Evolutionary conservation across 2,888 invertebrate species (phyloP).

Genomic region (Oscheius onirici): DNA sequence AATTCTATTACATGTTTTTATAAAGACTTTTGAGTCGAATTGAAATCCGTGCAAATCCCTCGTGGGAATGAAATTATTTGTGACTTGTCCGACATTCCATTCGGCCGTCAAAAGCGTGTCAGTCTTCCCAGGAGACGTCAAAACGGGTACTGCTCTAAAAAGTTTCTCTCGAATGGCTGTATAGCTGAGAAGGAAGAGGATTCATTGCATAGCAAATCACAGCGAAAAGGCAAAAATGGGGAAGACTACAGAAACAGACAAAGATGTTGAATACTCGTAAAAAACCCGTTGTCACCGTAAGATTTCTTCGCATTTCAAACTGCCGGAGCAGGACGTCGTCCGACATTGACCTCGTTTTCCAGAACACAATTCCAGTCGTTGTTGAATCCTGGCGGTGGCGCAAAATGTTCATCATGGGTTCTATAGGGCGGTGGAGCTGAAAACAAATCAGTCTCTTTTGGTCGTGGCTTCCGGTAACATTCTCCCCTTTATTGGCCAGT

Average conservation of each 20-base stretch:
- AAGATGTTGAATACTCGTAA: background rate
- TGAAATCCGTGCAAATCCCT: background rate
- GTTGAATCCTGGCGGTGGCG: slow-evolving; percentile 35
- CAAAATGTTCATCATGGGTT: slow-evolving; percentile 53
- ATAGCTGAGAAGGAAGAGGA: background rate
- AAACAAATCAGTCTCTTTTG: slow-evolving; percentile 21
- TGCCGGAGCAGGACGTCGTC: slow-evolving; percentile 18
- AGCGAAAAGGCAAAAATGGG: slow-evolving; percentile 17
- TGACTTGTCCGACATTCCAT: slow-evolving; percentile 5
- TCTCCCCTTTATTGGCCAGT: slow-evolving; percentile 11
- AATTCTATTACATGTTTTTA: background rate
- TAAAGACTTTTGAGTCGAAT: background rate
- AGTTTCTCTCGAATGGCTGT: background rate
- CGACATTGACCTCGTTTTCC: slow-evolving; percentile 48
- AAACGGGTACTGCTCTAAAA: background rate
- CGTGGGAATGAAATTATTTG: slow-evolving; percentile 9
- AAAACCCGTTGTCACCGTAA: background rate
- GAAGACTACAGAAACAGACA: background rate
- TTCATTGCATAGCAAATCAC: slow-evolving; percentile 32
- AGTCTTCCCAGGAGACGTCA: slow-evolving; percentile 1
- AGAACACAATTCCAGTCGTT: slow-evolving; percentile 55
- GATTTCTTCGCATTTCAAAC: background rate
- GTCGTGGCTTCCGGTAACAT: slow-evolving; percentile 33
- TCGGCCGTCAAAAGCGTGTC: slow-evolving; percentile 2
- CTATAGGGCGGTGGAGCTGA: slow-evolving; percentile 15